Evolutionary conservation across 2,113 vertebrate genomes (phyloP), one percentile per base, ranked within the genome.

Genomic region (Saguinus midas): DNA sequence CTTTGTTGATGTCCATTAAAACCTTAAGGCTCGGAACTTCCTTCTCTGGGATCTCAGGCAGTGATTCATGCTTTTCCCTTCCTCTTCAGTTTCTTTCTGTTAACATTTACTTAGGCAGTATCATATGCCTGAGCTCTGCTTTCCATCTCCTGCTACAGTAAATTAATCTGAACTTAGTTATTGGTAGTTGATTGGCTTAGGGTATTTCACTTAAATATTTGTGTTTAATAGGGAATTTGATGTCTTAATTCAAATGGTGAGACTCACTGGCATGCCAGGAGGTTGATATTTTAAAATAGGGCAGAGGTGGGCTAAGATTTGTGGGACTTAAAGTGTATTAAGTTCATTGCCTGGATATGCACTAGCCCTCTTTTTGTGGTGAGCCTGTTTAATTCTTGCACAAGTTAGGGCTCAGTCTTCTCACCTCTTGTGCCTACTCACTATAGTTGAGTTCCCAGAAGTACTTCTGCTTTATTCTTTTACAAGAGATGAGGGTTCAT

Each of bases 401-500:
- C 8, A 45, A 66, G 37, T 80, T 37, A 48, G 92, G 57, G 32
- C 68, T 57, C 9, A 1, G 57, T 84, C 68, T 82, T 78, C 64
- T 84, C 29, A 40, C 50, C 89, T 88, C 86, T 58, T 88, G 64
- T 84, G 94, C 66, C 57, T 81, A 25, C 66, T 97, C 40, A 75
- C 86, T 91, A 5, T 80, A 89, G 58, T 43, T 82, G 92, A 95
- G 91, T 92, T 95, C 95, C 93, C 96, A 97, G 88, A 95, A 97
- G 94, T 68, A 92, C 70, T 92, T 73, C 91, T 87, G 86, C 92
- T 82, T 92, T 95, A 64, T 94, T 90, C 86, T 92, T 88, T 73
- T 20, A 94, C 8, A 66, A 92, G 78, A 94, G 89, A 94, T 89
- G 83, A 93, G 97, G 75, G 97, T 96, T 97, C 96, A 96, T 45